Base-by-base conservation (phyloP, 2,888 invertebrate species). In the Leucania comma region DNA sequence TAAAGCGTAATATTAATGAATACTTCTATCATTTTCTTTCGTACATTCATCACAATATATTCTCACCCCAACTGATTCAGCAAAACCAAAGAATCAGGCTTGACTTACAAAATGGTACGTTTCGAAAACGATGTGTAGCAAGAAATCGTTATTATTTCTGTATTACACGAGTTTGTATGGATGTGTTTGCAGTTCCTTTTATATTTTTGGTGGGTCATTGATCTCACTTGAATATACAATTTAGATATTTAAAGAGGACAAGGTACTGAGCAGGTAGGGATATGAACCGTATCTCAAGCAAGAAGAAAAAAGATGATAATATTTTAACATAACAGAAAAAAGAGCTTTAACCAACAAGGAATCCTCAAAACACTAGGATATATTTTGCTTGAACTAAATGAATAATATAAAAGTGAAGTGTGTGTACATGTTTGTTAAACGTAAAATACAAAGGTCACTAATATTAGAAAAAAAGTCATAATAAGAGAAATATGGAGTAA, bases 41-140 rank as follows among this genome's bases (percentile, higher is more conserved):
- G 67, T 58, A 46, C 64, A 67, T 63, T 69, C 57, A 60, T 74
- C 64, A 63, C 72, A 62, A 80, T 72, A 66, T 73, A 68, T 78
- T 64, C 64, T 78, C 79, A 86, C 85, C 88, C 85, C 75, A 83
- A 81, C 87, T 89, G 88, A 90, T 81, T 89, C 89, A 89, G 89
- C 89, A 84, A 83, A 88, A 87, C 87, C 81, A 88, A 84, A 81
- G 76, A 86, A 85, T 79, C 80, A 29, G 53, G 48, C 51, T 78
- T 80, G 74, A 68, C 77, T 87, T 77, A 82, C 74, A 78, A 74
- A 76, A 78, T 82, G 80, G 80, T 77, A 80, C 77, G 78, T 85
- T 81, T 67, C 80, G 60, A 72, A 80, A 80, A 78, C 62, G 75
- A 68, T 63, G 68, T 70, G 63, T 57, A 61, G 68, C 67, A 67